phyloP scores from a whole-genome alignment of 2,888 invertebrate genomes.

The Caenorhabditis sp. region DNA sequence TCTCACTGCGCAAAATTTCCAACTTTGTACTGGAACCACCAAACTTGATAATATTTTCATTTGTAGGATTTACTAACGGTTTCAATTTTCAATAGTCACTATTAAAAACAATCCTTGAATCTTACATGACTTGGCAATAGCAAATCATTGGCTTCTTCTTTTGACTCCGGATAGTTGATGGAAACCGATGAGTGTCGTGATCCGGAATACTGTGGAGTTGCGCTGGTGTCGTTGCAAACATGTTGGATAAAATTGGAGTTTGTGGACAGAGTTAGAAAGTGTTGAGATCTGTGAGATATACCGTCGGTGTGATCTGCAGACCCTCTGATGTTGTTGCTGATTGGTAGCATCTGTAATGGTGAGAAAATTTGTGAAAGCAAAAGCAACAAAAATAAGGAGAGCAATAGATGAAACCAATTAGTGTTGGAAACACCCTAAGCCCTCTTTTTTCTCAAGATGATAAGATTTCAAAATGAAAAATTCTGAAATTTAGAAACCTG shows the following conservation, averaged over 20 bases:
- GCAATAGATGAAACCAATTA: too few species aligned
- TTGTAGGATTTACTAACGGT: too few species aligned
- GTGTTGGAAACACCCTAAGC: too few species aligned
- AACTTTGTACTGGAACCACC: too few species aligned
- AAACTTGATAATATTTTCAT: too few species aligned
- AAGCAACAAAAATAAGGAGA: not conserved
- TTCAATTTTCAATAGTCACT: too few species aligned
- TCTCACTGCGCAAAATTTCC: too few species aligned
- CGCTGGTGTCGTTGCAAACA: not conserved
- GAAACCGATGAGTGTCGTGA: slow-evolving; percentile 19
- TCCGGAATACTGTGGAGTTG: slow-evolving; percentile 1
- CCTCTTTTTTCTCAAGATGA: too few species aligned
- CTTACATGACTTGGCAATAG: slow-evolving; percentile 19
- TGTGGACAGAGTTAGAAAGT: slow-evolving; percentile 5
- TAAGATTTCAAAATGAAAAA: too few species aligned
- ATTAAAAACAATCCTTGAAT: too few species aligned
- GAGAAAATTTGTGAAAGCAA: not conserved
- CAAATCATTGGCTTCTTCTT: slow-evolving; percentile 13
- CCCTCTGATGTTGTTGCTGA: not conserved
- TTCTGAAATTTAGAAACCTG: too few species aligned
- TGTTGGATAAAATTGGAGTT: slow-evolving; percentile 29
- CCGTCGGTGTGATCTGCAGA: not conserved
- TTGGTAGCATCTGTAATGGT: slow-evolving; percentile 8
- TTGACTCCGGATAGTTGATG: slow-evolving; percentile 13
- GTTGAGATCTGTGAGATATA: not conserved